A percentile compares a stretch with the other conserved stretches of the same genome.
These are phyloP conservation scores for Sturnira hondurensis DNA, from an alignment of 2,113 vertebrate genomes.

Conservation along the genomic window DNA sequence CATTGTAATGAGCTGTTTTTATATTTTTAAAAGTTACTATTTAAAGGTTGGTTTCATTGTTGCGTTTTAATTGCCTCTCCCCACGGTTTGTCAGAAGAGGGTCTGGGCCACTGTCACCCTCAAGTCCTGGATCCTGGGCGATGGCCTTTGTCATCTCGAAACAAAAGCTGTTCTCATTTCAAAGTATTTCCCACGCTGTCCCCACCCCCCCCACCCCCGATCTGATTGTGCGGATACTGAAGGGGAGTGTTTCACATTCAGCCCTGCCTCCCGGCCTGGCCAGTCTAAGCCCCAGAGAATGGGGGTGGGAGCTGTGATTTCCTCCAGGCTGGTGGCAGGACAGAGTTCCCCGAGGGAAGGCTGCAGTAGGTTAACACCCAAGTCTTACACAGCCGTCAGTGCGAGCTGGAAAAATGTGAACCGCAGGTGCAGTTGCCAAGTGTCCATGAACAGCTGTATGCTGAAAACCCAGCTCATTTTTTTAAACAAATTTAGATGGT, in stretches of 20 bases:
- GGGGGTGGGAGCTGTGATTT: too few relatives aligned
- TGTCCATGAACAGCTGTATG: background rate
- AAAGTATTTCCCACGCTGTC: background rate
- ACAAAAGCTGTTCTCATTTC: background rate
- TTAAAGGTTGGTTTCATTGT: slow-evolving; percentile 67
- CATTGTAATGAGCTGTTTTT: slow-evolving; percentile 71
- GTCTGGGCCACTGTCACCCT: accelerated
- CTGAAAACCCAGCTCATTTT: background rate
- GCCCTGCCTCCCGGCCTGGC: accelerated
- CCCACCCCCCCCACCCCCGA: accelerated
- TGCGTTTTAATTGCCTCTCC: slow-evolving; percentile 54
- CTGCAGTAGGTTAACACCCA: too few relatives aligned
- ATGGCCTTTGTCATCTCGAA: background rate
- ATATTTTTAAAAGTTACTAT: slow-evolving; percentile 59
- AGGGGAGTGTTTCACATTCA: accelerated
- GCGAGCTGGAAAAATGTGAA: slow-evolving; percentile 66
- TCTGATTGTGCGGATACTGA: accelerated
- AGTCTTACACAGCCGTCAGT: slow-evolving; percentile 81
- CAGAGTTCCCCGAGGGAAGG: background rate
- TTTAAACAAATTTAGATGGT: background rate
- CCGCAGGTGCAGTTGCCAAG: background rate
- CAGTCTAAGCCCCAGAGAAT: accelerated
- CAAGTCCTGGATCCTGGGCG: background rate
- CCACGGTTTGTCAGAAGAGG: background rate
- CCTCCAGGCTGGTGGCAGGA: background rate